phyloP scores from a whole-genome alignment of 2,888 invertebrate genomes.

The Rotaria macrura region DNA sequence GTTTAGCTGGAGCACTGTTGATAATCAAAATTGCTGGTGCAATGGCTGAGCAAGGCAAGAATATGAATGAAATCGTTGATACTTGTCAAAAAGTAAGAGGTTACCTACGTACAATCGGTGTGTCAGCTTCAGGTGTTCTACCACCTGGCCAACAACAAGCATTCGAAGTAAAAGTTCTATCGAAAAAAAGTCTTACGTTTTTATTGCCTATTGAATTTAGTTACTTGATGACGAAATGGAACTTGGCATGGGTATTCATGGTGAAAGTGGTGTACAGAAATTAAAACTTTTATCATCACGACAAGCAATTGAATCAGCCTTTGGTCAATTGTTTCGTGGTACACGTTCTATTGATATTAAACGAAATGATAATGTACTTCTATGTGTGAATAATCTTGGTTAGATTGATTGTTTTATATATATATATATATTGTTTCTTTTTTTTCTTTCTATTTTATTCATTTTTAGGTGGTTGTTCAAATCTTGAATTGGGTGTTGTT shows the following conservation, averaged over 20 bases:
- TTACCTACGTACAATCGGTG: constrained; percentile 43
- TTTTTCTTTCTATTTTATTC: neutral
- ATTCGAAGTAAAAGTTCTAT: neutral
- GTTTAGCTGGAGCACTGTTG: constrained; percentile 56
- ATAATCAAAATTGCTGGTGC: constrained; percentile 64
- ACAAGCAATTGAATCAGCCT: constrained; percentile 48
- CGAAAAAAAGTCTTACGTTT: neutral
- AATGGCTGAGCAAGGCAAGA: constrained; percentile 58
- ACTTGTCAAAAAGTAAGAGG: constrained; percentile 39
- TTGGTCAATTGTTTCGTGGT: constrained; percentile 43
- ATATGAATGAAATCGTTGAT: constrained; percentile 55
- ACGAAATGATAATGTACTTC: constrained; percentile 53
- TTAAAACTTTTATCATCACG: constrained; percentile 48
- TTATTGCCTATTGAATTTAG: neutral
- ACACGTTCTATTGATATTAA: constrained; percentile 16
- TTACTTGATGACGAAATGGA: constrained; percentile 59
- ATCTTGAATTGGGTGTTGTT: constrained; percentile 65
- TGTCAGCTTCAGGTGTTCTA: constrained; percentile 30
- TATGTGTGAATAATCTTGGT: constrained; percentile 64
- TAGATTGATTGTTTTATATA: neutral
- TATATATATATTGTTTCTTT: neutral
- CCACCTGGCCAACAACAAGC: neutral
- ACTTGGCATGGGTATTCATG: constrained; percentile 56
- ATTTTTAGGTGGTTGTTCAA: constrained; percentile 59
- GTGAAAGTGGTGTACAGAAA: constrained; percentile 55